These are phyloP conservation scores for Rhopalosiphum nymphaeae DNA, from an alignment of 2,888 invertebrate genomes.

Conservation along the genomic window DNA sequence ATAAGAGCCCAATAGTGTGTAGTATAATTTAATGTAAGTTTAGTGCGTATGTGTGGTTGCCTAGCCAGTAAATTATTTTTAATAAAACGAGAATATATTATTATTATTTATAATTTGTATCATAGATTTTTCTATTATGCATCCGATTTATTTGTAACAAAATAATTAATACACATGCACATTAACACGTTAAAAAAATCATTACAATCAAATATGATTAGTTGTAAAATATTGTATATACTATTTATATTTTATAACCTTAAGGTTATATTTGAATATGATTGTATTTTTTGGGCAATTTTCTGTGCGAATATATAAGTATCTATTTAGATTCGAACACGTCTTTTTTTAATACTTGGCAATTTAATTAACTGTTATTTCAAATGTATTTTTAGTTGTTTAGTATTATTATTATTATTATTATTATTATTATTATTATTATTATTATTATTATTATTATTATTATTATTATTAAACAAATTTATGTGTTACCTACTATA, in stretches of 20 bases:
- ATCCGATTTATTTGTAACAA: constrained; percentile 29
- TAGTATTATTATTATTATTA: constrained; percentile 46
- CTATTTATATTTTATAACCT: constrained; percentile 31
- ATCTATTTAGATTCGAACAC: constrained; percentile 46
- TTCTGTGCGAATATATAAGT: constrained; percentile 35
- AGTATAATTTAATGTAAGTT: constrained; percentile 24
- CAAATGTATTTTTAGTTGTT: constrained; percentile 46
- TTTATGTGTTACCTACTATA: constrained; percentile 54
- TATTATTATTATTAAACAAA: constrained; percentile 48
- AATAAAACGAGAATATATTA: constrained; percentile 30
- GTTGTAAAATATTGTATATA: constrained; percentile 62
- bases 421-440: constrained; percentile 37
- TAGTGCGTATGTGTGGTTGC: constrained; percentile 38
- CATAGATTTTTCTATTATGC: constrained; percentile 19
- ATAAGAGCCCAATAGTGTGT: background rate
- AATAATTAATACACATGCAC: constrained; percentile 37
- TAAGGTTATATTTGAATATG: constrained; percentile 10
- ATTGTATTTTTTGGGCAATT: constrained; percentile 52
- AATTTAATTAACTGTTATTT: constrained; percentile 52
- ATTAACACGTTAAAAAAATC: constrained; percentile 32
- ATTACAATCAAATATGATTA: constrained; percentile 56
- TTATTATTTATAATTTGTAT: constrained; percentile 11
- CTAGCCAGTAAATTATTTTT: constrained; percentile 51
- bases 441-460: constrained; percentile 40
- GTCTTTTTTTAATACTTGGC: constrained; percentile 24